Evolutionary conservation across 2,888 invertebrate genomes (phyloP).

Genomic region (Pyrrhia umbra): DNA sequence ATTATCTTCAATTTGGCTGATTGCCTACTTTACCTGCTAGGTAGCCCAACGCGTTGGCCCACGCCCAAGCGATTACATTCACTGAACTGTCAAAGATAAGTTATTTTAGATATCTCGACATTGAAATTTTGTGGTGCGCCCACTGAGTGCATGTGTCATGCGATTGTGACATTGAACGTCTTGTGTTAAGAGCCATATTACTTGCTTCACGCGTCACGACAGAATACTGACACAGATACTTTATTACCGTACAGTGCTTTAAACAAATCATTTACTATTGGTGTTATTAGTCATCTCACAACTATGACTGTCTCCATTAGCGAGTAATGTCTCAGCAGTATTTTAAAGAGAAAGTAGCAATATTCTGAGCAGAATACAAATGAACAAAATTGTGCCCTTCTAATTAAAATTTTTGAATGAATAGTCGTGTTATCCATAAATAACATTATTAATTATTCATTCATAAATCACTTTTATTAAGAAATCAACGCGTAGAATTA

Average conservation of each 20-base stretch:
- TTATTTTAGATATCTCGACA: constrained; percentile 88
- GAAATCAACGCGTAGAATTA: constrained; percentile 68
- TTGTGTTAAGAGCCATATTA: constrained; percentile 65
- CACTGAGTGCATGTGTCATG: constrained; percentile 71
- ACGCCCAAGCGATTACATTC: constrained; percentile 86
- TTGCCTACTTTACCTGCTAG: constrained; percentile 88
- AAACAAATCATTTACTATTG: constrained; percentile 35
- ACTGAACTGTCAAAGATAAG: constrained; percentile 89
- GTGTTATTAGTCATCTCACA: constrained; percentile 39
- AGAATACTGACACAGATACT: constrained; percentile 27
- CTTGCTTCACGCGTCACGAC: constrained; percentile 14
- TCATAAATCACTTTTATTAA: constrained; percentile 68
- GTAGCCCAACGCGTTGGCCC: constrained; percentile 81
- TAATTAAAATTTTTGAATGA: constrained; percentile 36
- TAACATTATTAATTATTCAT: constrained; percentile 64
- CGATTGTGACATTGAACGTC: constrained; percentile 70
- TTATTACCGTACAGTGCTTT: constrained; percentile 37
- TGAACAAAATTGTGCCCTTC: constrained; percentile 24
- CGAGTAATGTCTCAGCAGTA: constrained; percentile 34
- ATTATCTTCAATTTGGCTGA: constrained; percentile 87
- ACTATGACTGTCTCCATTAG: constrained; percentile 10
- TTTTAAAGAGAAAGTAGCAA: constrained; percentile 21
- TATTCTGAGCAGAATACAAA: constrained; percentile 22
- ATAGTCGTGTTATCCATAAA: constrained; percentile 55
- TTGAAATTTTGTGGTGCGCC: constrained; percentile 79